phyloP scores from a whole-genome alignment of 2,888 invertebrate species.

The Schrankia costaestrigalis region DNA sequence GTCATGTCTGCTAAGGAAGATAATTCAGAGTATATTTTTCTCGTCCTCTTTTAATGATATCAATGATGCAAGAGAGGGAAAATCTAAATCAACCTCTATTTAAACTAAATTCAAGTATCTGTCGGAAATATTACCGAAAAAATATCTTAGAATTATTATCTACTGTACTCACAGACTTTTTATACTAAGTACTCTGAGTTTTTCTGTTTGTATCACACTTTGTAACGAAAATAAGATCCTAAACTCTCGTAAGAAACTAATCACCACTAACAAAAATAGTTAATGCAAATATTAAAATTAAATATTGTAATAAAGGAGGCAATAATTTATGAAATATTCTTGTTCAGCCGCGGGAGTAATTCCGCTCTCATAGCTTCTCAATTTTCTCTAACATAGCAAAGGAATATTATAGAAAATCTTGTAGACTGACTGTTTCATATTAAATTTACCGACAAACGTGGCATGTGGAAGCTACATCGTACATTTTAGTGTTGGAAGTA shows the following conservation, averaged over 20 bases:
- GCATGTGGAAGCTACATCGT: conserved; percentile 9
- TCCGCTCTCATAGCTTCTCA: conserved; percentile 1
- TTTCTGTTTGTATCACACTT: no score
- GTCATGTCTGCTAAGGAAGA: no score
- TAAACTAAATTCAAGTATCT: no score
- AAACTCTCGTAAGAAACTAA: not conserved
- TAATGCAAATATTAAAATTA: not conserved
- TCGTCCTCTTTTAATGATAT: no score
- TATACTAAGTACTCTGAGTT: no score
- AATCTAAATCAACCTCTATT: no score
- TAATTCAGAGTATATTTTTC: no score
- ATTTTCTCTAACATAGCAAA: conserved; percentile 5
- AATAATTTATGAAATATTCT: conserved; percentile 2
- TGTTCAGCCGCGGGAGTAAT: not conserved
- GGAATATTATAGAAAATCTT: conserved; percentile 11
- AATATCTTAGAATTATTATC: no score
- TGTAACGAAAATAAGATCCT: no score
- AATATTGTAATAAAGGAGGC: not conserved
- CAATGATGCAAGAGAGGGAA: no score
- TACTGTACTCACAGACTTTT: no score
- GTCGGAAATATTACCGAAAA: no score
- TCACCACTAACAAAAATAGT: not conserved
- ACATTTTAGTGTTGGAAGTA: conserved; percentile 1
- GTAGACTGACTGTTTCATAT: conserved; percentile 15
- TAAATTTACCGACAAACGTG: conserved; percentile 20